phyloP scores from a whole-genome alignment of 2,797 vertebrate genomes.

The Catostomus latipinnis region DNA sequence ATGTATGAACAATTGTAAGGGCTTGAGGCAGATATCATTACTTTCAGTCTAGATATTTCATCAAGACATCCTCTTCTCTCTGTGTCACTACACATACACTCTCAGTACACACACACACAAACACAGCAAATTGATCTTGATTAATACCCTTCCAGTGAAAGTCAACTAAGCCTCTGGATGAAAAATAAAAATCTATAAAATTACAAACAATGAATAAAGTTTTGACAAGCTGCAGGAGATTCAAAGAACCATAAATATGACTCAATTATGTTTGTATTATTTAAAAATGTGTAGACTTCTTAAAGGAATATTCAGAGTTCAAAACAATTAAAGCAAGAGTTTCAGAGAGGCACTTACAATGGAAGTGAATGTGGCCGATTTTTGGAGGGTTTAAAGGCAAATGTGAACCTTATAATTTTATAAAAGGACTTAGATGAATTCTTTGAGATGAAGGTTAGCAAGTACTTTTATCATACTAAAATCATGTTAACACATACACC shows the following conservation, averaged over 20 bases:
- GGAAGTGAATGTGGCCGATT: too few relatives aligned
- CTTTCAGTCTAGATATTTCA: constrained; percentile 55
- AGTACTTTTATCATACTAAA: too few relatives aligned
- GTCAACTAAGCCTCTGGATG: background rate
- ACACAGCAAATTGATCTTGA: constrained; percentile 24
- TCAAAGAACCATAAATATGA: background rate
- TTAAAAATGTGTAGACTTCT: background rate
- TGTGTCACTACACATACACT: constrained; percentile 29
- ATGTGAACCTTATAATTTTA: too few relatives aligned
- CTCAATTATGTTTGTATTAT: background rate
- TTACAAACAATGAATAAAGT: background rate
- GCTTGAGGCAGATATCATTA: constrained; percentile 69
- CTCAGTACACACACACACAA: background rate
- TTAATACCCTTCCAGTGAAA: constrained; percentile 14
- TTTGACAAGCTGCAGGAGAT: background rate
- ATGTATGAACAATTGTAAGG: constrained; percentile 69
- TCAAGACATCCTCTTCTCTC: constrained; percentile 33
- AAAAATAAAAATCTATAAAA: background rate
- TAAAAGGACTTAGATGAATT: too few relatives aligned
- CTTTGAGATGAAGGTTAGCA: too few relatives aligned
- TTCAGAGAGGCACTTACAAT: too few relatives aligned
- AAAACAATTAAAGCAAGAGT: too few relatives aligned
- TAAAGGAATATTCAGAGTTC: too few relatives aligned
- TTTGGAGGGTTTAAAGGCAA: too few relatives aligned
- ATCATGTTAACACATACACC: too few relatives aligned